phyloP scores from a whole-genome alignment of 2,888 invertebrate species.

The Villa cingulata region DNA sequence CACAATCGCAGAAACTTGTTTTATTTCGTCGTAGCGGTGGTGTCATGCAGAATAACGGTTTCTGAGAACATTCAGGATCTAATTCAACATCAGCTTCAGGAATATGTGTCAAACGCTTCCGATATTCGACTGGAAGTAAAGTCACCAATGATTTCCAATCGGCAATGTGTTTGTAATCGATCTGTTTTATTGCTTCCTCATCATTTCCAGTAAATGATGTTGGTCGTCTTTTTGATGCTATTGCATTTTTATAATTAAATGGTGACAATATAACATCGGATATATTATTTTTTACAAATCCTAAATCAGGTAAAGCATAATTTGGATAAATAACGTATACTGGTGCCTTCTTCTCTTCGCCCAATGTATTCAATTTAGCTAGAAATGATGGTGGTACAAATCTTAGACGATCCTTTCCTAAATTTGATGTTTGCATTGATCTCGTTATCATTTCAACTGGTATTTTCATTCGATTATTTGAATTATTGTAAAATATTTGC shows the following conservation, averaged over 20 bases:
- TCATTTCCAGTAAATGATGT: constrained; percentile 64
- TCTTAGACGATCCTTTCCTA: constrained; percentile 41
- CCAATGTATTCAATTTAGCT: constrained; percentile 48
- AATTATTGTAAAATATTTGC: constrained; percentile 17
- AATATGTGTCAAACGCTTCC: constrained; percentile 59
- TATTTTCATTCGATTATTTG: constrained; percentile 34
- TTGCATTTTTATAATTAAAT: constrained; percentile 43
- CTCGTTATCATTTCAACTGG: constrained; percentile 49
- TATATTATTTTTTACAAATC: constrained; percentile 51
- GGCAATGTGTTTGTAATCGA: constrained; percentile 70
- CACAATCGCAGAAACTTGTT: constrained; percentile 37
- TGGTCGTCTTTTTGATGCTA: constrained; percentile 47
- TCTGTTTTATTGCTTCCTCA: constrained; percentile 63
- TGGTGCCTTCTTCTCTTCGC: constrained; percentile 51
- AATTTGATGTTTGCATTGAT: constrained; percentile 59
- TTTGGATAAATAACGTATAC: constrained; percentile 84
- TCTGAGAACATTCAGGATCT: constrained; percentile 37
- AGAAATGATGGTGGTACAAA: constrained; percentile 57
- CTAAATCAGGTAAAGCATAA: constrained; percentile 78
- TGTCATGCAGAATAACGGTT: constrained; percentile 44
- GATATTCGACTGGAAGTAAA: constrained; percentile 72
- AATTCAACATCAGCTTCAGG: constrained; percentile 52
- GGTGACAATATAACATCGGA: constrained; percentile 55
- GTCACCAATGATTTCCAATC: constrained; percentile 91
- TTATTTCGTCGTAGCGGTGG: constrained; percentile 46